Percentiles rank a stretch among this genome's conserved stretches.
Conservation (phyloP, 2,888 invertebrate species). For the Syrphus vitripennis region DNA sequence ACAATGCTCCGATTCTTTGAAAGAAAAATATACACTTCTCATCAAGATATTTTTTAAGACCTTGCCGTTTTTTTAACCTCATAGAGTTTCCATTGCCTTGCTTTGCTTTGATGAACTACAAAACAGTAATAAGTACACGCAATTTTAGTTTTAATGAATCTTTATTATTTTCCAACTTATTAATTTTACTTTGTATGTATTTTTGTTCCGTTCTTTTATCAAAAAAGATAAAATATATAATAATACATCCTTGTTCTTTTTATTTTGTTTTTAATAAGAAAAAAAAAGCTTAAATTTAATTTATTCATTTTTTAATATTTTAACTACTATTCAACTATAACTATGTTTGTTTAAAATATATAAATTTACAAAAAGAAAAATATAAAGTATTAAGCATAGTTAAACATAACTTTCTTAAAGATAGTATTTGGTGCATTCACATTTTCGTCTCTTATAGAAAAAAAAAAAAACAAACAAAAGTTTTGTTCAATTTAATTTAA, state of each 20-base stretch:
- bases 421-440: conserved; percentile 74
- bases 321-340: conserved; percentile 38
- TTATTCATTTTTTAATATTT: conserved; percentile 24
- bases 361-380: conserved; percentile 59
- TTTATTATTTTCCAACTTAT: conserved; percentile 34
- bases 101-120: too few species aligned
- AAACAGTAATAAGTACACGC: neutral
- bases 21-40: too few species aligned
- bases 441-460: conserved; percentile 54
- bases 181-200: conserved; percentile 5
- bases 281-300: conserved; percentile 37
- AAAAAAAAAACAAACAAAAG: conserved; percentile 20
- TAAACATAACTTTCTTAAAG: conserved; percentile 70
- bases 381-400: conserved; percentile 12
- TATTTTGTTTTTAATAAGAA: conserved; percentile 30
- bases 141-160: neutral
- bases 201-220: conserved; percentile 35
- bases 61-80: too few species aligned
- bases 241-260: conserved; percentile 49
- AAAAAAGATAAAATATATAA: conserved; percentile 49
- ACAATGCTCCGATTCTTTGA: too few species aligned
- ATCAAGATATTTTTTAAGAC: too few species aligned
- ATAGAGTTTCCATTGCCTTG: too few species aligned
- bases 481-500: conserved; percentile 17
- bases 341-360: conserved; percentile 48